A percentile compares a stretch with the other conserved stretches of the same genome.
These are phyloP conservation scores for Luscinia megarhynchos DNA, from an alignment of 2,797 vertebrate genomes.

Conservation along the genomic window DNA sequence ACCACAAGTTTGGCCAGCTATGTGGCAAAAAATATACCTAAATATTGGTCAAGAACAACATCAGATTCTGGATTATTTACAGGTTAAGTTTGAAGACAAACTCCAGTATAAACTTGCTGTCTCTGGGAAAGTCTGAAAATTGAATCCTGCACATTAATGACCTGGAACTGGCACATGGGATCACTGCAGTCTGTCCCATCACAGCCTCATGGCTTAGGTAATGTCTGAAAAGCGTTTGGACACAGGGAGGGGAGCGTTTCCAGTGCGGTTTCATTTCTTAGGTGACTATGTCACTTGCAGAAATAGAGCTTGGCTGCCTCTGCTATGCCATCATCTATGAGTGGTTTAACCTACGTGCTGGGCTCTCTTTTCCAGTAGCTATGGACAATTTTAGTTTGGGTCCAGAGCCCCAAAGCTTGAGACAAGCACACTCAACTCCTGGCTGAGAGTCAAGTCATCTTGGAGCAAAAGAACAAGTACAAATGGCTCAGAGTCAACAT, in stretches of 20 bases:
- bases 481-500: background rate
- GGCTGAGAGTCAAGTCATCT: background rate
- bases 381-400: background rate
- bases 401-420: background rate
- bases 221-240: slow-evolving; percentile 45
- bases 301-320: slow-evolving; percentile 44
- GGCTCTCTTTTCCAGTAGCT: slow-evolving; percentile 16
- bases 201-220: slow-evolving; percentile 48
- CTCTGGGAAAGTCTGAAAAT: background rate
- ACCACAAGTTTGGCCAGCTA: background rate
- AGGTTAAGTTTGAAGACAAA: background rate
- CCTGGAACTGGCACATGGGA: background rate
- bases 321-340: background rate
- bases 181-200: background rate
- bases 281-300: slow-evolving; percentile 21
- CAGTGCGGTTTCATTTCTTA: background rate
- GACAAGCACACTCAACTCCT: background rate
- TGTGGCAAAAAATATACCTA: background rate
- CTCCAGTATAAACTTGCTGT: background rate
- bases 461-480: background rate
- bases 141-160: background rate
- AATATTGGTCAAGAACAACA: background rate
- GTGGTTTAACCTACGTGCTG: slow-evolving; percentile 29
- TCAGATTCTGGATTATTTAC: background rate
- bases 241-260: background rate